Evolutionary conservation across 1,140 invertebrate species (phyloP), one percentile per base, ranked within the genome.

Genomic region (Lepidotrigona ventralis): DNA sequence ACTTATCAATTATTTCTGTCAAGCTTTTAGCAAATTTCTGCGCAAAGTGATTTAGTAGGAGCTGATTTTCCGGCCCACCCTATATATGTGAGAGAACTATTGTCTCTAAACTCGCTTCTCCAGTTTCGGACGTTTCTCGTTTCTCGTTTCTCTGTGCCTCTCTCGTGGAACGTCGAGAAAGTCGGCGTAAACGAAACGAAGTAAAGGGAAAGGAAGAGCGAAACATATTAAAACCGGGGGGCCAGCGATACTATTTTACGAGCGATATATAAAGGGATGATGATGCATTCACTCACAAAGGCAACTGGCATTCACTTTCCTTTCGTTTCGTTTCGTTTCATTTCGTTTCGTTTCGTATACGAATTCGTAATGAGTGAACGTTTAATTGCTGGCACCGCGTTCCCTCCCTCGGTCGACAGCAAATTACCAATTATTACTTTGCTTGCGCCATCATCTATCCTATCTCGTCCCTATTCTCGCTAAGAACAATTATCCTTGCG

Each of bases 271-370:
- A 79, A 79, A 71, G 53, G 51, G n/a, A 79, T 26, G n/a, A 79
- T 26, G 78, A 79, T 79, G 78, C 68, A 21, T 8, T 60, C 51
- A 51, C 29, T n/a, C 26, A 54, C 12, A 29, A 79, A 79, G 39
- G 15, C 54, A 63, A 71, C 39, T 60, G 78, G 68, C 51, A 58
- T 71, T n/a, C 54, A 23, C 19, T 79, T 79, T 46, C 54, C 17
- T 71, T 72, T 79, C 78, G n/a, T 79, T 79, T 79, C 26, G 68
- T 33, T 58, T 54, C 23, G n/a, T n/a, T n/a, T n/a, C n/a, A n/a
- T 70, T 71, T 79, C 78, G n/a, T 79, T 79, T 79, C 26, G 68
- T 39, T 39, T 39, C 78, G 54, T 60, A 54, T 71, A 79, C 53
- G 46, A 58, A 71, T 33, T 71, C 68, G 5, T 79, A 79, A 79